Conservation (phyloP, 92 coral and sea anemone species). For the Palythoa grandis region DNA sequence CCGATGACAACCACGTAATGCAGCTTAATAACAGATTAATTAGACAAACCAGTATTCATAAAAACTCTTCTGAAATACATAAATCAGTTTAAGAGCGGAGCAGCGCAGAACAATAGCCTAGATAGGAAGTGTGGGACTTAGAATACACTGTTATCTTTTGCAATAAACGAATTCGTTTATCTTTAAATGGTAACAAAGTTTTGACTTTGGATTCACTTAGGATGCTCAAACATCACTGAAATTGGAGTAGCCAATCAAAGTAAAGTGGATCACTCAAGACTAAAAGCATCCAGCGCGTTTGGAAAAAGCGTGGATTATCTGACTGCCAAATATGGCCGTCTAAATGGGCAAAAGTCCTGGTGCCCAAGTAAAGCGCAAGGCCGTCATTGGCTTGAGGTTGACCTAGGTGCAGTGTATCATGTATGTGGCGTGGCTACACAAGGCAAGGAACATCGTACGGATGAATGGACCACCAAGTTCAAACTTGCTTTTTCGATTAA, state of each 20-base stretch:
- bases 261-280: conserved; percentile 38
- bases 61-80: too few species aligned
- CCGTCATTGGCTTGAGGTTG: conserved; percentile 62
- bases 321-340: conserved; percentile 69
- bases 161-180: neutral
- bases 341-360: conserved; percentile 64
- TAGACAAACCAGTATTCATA: too few species aligned
- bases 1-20: too few species aligned
- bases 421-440: conserved; percentile 77
- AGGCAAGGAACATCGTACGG: conserved; percentile 50
- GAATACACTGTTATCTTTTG: too few species aligned
- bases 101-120: too few species aligned
- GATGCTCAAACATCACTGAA: conserved; percentile 45
- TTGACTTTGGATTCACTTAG: neutral
- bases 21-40: too few species aligned
- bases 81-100: too few species aligned
- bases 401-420: conserved; percentile 55
- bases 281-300: conserved; percentile 61
- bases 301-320: conserved; percentile 58
- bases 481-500: conserved; percentile 53
- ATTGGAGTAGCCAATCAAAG: conserved; percentile 59
- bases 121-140: too few species aligned
- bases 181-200: neutral
- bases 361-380: conserved; percentile 47
- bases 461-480: conserved; percentile 61